Evolutionary conservation across 2,888 invertebrate species (phyloP).

Genomic region (Mechanitis mazaeus): DNA sequence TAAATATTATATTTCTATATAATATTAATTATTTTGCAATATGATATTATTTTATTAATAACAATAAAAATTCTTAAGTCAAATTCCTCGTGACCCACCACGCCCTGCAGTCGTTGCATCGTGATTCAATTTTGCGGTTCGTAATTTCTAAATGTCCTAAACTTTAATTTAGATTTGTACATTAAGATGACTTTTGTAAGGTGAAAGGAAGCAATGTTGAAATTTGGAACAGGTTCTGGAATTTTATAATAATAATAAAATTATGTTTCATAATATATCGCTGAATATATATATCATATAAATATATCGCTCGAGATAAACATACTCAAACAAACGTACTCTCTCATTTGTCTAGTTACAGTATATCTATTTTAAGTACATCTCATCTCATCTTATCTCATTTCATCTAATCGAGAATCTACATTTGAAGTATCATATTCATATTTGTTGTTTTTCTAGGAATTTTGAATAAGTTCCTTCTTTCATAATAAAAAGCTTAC

Average conservation of each 20-base stretch:
- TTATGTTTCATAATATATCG: not conserved
- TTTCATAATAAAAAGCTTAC: too few relatives aligned
- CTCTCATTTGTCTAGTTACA: too few relatives aligned
- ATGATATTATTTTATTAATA: constrained; percentile 3
- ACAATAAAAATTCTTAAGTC: not conserved
- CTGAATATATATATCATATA: too few relatives aligned
- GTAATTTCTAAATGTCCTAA: constrained; percentile 26
- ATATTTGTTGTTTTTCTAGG: too few relatives aligned
- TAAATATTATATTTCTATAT: too few relatives aligned
- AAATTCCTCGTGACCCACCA: constrained; percentile 20
- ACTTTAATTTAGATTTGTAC: constrained; percentile 17
- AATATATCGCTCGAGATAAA: too few relatives aligned
- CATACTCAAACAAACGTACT: too few relatives aligned
- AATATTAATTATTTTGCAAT: not conserved
- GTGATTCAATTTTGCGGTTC: constrained; percentile 21
- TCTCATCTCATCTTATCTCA: too few relatives aligned
- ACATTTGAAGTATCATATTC: too few relatives aligned
- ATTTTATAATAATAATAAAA: not conserved
- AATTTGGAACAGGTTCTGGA: not conserved
- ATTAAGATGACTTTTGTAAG: constrained; percentile 15
- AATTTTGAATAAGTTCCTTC: too few relatives aligned
- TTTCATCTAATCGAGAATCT: too few relatives aligned
- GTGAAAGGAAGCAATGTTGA: not conserved
- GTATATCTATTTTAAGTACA: too few relatives aligned
- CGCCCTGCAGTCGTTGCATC: constrained; percentile 18